Evolutionary conservation across 2,797 vertebrate species (phyloP), one percentile per base, ranked within the genome.

Genomic region (Dendrocincla tyrannina): DNA sequence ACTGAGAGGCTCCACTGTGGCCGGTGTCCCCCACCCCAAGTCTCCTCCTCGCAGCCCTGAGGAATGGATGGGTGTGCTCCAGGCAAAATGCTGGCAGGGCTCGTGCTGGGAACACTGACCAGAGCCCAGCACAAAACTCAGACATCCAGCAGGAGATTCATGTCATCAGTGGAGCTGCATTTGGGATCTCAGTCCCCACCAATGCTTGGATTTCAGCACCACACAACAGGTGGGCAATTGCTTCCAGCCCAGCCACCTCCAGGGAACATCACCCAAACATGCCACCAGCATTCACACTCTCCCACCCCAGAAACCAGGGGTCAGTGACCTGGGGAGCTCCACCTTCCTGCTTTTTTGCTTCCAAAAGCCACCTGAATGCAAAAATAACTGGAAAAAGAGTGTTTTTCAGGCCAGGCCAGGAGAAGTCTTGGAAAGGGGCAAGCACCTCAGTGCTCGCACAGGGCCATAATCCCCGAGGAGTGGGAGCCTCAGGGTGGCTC

Each of bases 171-270:
- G 60, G 52, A 81, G 60, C 41, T 14, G 7, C 4, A 1, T 37
- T 82, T 20, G 44, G 67, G 59, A 80, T 39, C 64, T 25, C 55
- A 12, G 1, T 2, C 11, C 15, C 16, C n/a, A 35, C 25, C 52
- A 53, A 14, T 5, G 1, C 70, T 4, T 6, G 15, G 69, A 50
- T 44, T 59, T 55, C 64, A 67, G 69, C 53, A 64, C 30, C 62
- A 22, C 16, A 22, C 7, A 6, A 28, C 1, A 35, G 24, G 17
- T 2, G 3, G 63, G 32, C 0, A 0, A 59, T 4, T 0, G 0
- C 33, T 83, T 85, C 50, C 79, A 93, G 86, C 52, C 39, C 44
- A 55, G 66, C 7, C 49, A 33, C 17, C 27, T 50, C 47, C 62
- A 11, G 35, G 77, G 27, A 68, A 32, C 14, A 9, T 10, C 35